Conservation (phyloP, 2,888 invertebrate genomes). For the Bombylius major region DNA sequence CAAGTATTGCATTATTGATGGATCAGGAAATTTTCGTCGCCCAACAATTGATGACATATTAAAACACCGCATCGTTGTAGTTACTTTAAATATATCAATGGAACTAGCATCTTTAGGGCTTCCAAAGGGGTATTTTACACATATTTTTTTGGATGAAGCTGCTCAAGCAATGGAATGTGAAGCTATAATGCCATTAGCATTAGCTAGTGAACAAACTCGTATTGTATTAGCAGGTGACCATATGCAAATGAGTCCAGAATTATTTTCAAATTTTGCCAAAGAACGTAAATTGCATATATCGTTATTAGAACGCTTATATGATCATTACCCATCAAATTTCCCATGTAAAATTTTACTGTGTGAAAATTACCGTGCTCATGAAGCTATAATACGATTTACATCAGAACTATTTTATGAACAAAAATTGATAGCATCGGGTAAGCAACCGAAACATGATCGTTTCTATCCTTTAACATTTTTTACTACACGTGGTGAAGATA, state of each 20-base stretch:
- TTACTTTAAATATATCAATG: conserved; percentile 67
- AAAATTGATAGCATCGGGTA: conserved; percentile 58
- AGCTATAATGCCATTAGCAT: conserved; percentile 63
- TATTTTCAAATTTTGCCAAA: conserved; percentile 61
- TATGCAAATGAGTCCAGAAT: conserved; percentile 72
- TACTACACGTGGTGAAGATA: conserved; percentile 65
- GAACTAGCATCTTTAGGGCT: conserved; percentile 55
- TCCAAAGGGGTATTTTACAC: conserved; percentile 54
- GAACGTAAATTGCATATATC: conserved; percentile 60
- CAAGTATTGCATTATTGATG: conserved; percentile 61
- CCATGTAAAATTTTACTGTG: conserved; percentile 68
- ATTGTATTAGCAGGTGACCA: conserved; percentile 76
- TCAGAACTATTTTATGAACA: conserved; percentile 72
- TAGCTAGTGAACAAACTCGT: conserved; percentile 58
- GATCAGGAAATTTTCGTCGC: conserved; percentile 48
- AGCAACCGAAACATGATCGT: conserved; percentile 53
- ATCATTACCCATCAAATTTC: conserved; percentile 57
- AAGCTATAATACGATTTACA: conserved; percentile 67
- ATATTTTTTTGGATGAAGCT: conserved; percentile 75
- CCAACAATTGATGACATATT: conserved; percentile 60
- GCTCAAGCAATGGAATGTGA: conserved; percentile 81
- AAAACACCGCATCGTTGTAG: conserved; percentile 59
- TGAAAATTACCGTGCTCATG: conserved; percentile 73
- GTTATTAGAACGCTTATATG: conserved; percentile 63
- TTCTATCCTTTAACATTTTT: conserved; percentile 68